Percentiles rank a stretch among this genome's conserved stretches.
Conservation (phyloP, 2,888 invertebrate genomes). For the Nasonovia ribisnigri region DNA sequence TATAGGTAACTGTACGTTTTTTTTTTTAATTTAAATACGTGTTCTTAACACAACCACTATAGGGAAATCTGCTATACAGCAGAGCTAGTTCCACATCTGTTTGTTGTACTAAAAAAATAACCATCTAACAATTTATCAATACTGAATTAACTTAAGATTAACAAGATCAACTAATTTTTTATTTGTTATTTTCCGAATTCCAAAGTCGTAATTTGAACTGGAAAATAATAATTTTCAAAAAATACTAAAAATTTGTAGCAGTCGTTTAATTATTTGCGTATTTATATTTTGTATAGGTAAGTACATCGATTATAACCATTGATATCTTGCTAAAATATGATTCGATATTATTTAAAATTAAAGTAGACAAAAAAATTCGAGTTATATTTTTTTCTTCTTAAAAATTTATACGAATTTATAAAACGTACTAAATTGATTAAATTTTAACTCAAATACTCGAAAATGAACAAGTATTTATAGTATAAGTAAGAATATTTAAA, state of each 20-base stretch:
- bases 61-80: neutral
- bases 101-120: neutral
- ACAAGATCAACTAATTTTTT: neutral
- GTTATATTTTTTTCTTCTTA: neutral
- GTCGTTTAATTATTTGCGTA: neutral
- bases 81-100: neutral
- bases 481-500: neutral
- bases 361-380: neutral
- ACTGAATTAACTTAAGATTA: neutral
- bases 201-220: neutral
- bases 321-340: neutral
- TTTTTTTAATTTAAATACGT: neutral
- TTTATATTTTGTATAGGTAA: neutral
- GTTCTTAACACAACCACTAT: neutral
- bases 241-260: neutral
- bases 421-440: neutral
- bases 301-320: neutral
- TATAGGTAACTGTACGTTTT: neutral
- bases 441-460: neutral
- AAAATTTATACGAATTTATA: neutral
- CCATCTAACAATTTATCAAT: neutral
- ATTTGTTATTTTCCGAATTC: neutral
- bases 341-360: neutral
- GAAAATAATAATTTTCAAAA: neutral
- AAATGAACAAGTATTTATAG: neutral